phyloP scores from a whole-genome alignment of 2,797 vertebrate genomes.

The Erpetoichthys calabaricus region DNA sequence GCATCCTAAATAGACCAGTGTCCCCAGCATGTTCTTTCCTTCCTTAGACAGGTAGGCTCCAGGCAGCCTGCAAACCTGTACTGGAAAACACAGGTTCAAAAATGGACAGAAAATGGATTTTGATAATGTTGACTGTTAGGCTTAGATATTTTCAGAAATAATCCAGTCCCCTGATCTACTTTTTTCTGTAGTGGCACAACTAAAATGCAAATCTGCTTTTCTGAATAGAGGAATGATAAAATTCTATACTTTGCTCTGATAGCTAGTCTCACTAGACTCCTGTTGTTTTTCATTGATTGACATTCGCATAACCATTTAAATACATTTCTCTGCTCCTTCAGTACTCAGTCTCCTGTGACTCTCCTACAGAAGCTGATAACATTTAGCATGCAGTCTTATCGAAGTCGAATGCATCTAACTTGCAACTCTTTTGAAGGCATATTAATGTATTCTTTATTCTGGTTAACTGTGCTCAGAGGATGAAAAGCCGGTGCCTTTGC shows the following conservation, averaged over 20 bases:
- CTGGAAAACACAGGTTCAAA: no score
- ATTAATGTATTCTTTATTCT: constrained; percentile 31
- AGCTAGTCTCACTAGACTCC: constrained; percentile 13
- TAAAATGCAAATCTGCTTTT: constrained; percentile 3
- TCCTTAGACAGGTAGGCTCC: no score
- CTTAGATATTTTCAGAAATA: no score
- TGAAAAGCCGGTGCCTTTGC: no score
- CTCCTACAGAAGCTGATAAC: constrained; percentile 27
- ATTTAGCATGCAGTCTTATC: constrained; percentile 50
- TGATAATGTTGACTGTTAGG: no score
- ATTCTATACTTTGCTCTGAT: constrained; percentile 2
- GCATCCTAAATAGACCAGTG: no score
- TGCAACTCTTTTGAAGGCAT: constrained; percentile 24
- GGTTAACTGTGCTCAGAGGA: constrained; percentile 36
- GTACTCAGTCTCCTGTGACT: constrained; percentile 29
- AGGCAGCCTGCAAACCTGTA: no score
- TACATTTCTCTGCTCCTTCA: constrained; percentile 18
- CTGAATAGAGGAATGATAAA: not conserved
- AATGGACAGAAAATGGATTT: no score
- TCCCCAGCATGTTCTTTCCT: no score
- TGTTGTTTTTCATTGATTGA: constrained; percentile 24
- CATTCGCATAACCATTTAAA: constrained; percentile 32
- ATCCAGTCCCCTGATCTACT: not conserved
- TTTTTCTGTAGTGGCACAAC: not conserved
- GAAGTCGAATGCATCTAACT: constrained; percentile 20